These are phyloP conservation scores for Anoplophora glabripennis DNA, from an alignment of 1,140 invertebrate species.

Conservation along the genomic window DNA sequence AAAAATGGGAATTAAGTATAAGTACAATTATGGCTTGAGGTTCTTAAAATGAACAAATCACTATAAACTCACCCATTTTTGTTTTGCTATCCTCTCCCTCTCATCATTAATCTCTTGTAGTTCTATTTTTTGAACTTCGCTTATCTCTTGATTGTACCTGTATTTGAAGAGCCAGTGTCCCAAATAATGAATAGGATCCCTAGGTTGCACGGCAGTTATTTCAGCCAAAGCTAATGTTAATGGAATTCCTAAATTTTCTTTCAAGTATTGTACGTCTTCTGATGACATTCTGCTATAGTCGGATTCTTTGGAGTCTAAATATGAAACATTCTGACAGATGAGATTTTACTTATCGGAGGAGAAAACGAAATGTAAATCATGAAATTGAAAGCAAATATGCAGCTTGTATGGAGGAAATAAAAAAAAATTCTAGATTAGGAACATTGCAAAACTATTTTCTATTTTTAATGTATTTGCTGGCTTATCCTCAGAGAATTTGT, in stretches of 20 bases:
- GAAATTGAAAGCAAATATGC: background rate
- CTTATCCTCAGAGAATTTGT: no score
- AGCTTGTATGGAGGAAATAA: no score
- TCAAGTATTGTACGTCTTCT: conserved; percentile 46
- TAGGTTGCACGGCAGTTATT: conserved; percentile 44
- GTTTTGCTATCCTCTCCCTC: conserved; percentile 34
- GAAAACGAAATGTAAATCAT: background rate
- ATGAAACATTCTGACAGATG: conserved; percentile 8
- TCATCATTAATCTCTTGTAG: conserved; percentile 36
- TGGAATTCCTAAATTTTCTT: conserved; percentile 42
- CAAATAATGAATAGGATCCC: conserved; percentile 49
- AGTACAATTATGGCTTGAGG: background rate
- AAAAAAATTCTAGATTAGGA: no score
- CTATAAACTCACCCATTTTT: conserved; percentile 36
- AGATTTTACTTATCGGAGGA: background rate
- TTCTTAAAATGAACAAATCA: background rate
- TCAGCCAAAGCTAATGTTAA: conserved; percentile 47
- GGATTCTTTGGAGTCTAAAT: conserved; percentile 11
- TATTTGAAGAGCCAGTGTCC: conserved; percentile 49
- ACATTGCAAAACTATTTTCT: no score
- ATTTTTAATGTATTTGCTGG: no score
- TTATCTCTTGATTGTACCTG: conserved; percentile 46
- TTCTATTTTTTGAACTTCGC: conserved; percentile 36
- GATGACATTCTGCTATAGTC: conserved; percentile 33
- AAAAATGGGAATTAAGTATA: conserved; percentile 7